These are phyloP conservation scores for Lumbricus terrestris DNA, from an alignment of 2,888 invertebrate species.

Conservation along the genomic window DNA sequence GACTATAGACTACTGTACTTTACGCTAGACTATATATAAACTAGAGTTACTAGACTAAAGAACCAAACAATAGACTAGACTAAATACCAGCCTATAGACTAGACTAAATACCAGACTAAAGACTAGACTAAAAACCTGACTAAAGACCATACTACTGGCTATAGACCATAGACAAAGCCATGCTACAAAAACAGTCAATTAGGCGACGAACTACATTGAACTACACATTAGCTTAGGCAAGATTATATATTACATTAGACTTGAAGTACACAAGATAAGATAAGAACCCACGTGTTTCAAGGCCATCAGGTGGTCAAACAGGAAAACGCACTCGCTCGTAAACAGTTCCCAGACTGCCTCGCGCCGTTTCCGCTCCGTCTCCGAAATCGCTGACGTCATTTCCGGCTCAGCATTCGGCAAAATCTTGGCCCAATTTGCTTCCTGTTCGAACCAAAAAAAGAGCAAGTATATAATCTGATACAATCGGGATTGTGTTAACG, in stretches of 20 bases:
- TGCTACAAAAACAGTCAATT: no score
- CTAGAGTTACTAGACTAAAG: neutral
- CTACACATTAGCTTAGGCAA: neutral
- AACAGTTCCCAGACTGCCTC: conserved; percentile 69
- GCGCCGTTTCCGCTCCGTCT: conserved; percentile 57
- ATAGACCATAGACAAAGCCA: no score
- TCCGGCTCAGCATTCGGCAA: neutral
- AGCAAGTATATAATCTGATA: neutral
- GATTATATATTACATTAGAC: neutral
- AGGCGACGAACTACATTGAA: no score
- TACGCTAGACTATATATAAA: no score
- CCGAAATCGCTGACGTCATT: conserved; percentile 28
- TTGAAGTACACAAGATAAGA: neutral
- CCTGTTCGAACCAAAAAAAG: neutral
- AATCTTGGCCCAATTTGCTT: neutral
- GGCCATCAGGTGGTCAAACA: conserved; percentile 67
- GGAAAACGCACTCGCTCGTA: conserved; percentile 66
- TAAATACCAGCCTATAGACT: no score
- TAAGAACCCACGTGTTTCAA: conserved; percentile 64
- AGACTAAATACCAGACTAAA: neutral
- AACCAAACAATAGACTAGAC: no score
- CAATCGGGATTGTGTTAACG: no score
- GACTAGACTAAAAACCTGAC: neutral
- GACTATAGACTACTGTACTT: no score
- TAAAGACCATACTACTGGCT: no score